These are phyloP conservation scores for Paracanthobrama guichenoti DNA, from an alignment of 2,113 vertebrate genomes.

Conservation along the genomic window DNA sequence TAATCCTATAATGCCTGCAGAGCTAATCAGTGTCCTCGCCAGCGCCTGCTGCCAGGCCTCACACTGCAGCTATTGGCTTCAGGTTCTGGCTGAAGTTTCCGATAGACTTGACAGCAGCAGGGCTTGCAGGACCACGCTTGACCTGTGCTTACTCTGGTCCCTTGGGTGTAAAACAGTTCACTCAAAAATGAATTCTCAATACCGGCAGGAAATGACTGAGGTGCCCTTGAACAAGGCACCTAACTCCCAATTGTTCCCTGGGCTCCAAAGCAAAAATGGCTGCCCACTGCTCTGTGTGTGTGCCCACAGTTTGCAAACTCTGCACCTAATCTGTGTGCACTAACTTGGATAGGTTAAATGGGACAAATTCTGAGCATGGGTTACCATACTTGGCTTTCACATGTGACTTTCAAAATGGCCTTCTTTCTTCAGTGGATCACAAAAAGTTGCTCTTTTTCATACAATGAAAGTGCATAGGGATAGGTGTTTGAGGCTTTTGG, in stretches of 20 bases:
- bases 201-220: too few species aligned
- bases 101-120: constrained; percentile 17
- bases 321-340: too few species aligned
- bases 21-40: constrained; percentile 31
- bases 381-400: too few species aligned
- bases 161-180: constrained; percentile 30
- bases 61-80: not conserved
- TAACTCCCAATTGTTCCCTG: too few species aligned
- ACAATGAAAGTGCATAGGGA: not conserved
- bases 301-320: too few species aligned
- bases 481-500: not conserved
- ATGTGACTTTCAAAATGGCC: too few species aligned
- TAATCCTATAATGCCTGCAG: constrained; percentile 55
- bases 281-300: too few species aligned
- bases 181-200: not conserved
- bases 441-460: not conserved
- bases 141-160: not conserved
- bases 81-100: constrained; percentile 5
- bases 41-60: constrained; percentile 28
- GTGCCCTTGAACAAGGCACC: too few species aligned
- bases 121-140: not conserved
- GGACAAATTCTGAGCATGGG: too few species aligned
- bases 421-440: not conserved
- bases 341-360: too few species aligned
- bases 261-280: too few species aligned